A percentile compares a stretch with the other conserved stretches of the same genome.
These are phyloP conservation scores for Hirtodrosophila trivittata DNA, from an alignment of 2,888 invertebrate species.

Conservation along the genomic window DNA sequence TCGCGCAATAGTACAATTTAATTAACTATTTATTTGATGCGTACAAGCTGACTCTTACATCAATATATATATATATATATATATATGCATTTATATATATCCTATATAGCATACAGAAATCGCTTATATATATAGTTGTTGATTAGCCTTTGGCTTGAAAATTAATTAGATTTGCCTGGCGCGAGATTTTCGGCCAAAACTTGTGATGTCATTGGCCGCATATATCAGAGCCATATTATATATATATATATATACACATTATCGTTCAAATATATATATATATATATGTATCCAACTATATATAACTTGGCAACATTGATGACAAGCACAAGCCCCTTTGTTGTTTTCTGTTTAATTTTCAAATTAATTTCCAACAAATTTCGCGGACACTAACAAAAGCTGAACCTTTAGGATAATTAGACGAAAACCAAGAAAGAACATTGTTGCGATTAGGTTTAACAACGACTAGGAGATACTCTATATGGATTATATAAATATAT, in stretches of 20 bases:
- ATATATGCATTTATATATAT: not conserved
- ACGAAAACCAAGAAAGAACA: not conserved
- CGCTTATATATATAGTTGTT: constrained; percentile 7
- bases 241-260: constrained; percentile 17
- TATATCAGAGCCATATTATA: constrained; percentile 6
- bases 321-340: constrained; percentile 41
- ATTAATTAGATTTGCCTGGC: constrained; percentile 50
- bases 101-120: too few species aligned
- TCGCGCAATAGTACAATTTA: constrained; percentile 41
- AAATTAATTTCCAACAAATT: constrained; percentile 51
- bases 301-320: constrained; percentile 29
- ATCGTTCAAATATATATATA: constrained; percentile 7
- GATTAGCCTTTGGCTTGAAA: constrained; percentile 36
- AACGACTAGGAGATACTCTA: not conserved
- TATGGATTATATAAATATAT: too few species aligned
- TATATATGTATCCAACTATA: constrained; percentile 3
- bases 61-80: not conserved
- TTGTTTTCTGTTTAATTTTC: constrained; percentile 36
- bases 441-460: not conserved
- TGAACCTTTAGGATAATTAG: constrained; percentile 6
- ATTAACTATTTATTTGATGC: constrained; percentile 46
- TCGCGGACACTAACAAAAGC: not conserved
- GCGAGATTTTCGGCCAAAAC: constrained; percentile 12
- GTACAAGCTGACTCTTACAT: constrained; percentile 23
- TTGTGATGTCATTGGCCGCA: constrained; percentile 52